Conservation (phyloP, 2,797 vertebrate genomes). For the Enteromius viviparus region DNA sequence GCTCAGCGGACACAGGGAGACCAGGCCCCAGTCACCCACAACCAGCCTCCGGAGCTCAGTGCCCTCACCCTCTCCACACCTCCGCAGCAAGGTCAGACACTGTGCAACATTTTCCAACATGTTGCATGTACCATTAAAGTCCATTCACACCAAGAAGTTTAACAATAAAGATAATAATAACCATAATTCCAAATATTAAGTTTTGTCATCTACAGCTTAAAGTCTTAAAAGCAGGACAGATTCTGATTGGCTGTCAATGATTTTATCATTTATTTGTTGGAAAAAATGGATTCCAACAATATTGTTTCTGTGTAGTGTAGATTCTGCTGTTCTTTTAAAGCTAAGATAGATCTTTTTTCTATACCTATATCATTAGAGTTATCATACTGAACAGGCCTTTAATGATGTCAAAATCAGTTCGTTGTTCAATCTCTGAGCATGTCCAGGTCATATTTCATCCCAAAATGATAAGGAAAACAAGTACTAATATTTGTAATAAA, state of each 20-base stretch:
- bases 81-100: conserved; percentile 73
- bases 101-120: not conserved
- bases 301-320: not conserved
- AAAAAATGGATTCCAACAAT: not conserved
- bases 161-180: not conserved
- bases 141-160: not conserved
- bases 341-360: not conserved
- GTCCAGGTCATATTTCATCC: not conserved
- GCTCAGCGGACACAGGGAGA: conserved; percentile 69
- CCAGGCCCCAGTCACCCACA: conserved; percentile 71
- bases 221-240: not conserved
- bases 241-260: not conserved
- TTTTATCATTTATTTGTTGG: not conserved
- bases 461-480: not conserved
- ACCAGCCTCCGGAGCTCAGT: conserved; percentile 68
- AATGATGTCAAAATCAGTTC: not conserved
- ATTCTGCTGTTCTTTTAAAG: not conserved
- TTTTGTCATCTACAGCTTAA: too few relatives aligned
- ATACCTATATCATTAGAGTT: not conserved
- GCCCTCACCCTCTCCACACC: conserved; percentile 70
- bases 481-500: too few relatives aligned
- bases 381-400: not conserved
- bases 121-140: not conserved
- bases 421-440: not conserved
- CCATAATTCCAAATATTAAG: not conserved